Evolutionary conservation across 1,140 invertebrate species (phyloP).

Genomic region (Conus ventricosus): DNA sequence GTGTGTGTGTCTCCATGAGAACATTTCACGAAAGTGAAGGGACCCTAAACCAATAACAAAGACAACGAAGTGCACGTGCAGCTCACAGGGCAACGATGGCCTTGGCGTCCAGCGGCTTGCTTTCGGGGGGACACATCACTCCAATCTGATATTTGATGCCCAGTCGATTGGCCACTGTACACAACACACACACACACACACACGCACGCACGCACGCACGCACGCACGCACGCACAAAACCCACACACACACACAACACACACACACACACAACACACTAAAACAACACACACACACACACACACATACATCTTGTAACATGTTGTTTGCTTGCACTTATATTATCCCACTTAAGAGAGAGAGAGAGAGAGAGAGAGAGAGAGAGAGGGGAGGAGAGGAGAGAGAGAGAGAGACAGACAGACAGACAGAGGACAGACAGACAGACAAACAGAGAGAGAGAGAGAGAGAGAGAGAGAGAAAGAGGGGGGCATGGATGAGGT

Average conservation of each 20-base stretch:
- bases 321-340: no score
- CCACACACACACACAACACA: background rate
- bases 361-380: background rate
- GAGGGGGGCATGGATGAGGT: background rate
- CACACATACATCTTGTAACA: background rate
- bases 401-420: background rate
- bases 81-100: constrained; percentile 14
- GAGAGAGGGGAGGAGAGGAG: background rate
- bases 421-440: background rate
- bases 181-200: background rate
- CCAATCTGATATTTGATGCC: background rate
- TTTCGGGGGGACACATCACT: background rate
- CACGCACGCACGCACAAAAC: background rate
- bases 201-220: background rate
- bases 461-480: background rate
- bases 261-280: background rate
- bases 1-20: background rate
- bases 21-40: background rate
- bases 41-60: background rate
- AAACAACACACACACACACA: no score
- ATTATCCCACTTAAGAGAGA: background rate
- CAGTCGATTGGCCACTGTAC: background rate
- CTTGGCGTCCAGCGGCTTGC: background rate
- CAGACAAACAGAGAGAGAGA: background rate
- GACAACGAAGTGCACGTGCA: no score